These are phyloP conservation scores for Pachyramphus minor DNA, from an alignment of 2,113 vertebrate species.

Conservation along the genomic window DNA sequence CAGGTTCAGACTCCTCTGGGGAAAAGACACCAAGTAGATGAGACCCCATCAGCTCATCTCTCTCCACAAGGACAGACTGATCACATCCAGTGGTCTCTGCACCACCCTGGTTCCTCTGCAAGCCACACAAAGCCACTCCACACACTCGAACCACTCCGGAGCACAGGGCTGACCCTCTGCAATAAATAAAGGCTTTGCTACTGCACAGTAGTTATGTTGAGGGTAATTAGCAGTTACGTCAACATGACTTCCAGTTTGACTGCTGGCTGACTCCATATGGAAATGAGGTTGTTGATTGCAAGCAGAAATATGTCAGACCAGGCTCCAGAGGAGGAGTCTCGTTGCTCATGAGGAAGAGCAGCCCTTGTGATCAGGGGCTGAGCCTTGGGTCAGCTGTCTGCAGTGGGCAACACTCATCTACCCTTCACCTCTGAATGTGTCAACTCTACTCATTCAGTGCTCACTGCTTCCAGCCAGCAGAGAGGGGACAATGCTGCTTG, in stretches of 20 bases:
- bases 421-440: background rate
- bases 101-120: background rate
- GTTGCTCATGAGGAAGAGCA: background rate
- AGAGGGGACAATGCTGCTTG: background rate
- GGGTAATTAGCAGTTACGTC: background rate
- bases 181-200: background rate
- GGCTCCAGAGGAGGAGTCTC: background rate
- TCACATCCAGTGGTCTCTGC: background rate
- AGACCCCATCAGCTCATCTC: background rate
- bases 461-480: background rate
- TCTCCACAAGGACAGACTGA: background rate
- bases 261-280: background rate
- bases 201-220: background rate
- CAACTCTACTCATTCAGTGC: rapidly evolving
- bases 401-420: rapidly evolving
- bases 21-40: background rate
- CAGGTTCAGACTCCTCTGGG: background rate
- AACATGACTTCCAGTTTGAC: background rate
- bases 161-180: background rate
- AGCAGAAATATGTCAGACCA: background rate
- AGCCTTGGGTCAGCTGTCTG: background rate
- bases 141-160: rapidly evolving
- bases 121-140: background rate
- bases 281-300: background rate
- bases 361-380: background rate